phyloP scores from a whole-genome alignment of 2,113 vertebrate species.

The Vanacampus margaritifer region DNA sequence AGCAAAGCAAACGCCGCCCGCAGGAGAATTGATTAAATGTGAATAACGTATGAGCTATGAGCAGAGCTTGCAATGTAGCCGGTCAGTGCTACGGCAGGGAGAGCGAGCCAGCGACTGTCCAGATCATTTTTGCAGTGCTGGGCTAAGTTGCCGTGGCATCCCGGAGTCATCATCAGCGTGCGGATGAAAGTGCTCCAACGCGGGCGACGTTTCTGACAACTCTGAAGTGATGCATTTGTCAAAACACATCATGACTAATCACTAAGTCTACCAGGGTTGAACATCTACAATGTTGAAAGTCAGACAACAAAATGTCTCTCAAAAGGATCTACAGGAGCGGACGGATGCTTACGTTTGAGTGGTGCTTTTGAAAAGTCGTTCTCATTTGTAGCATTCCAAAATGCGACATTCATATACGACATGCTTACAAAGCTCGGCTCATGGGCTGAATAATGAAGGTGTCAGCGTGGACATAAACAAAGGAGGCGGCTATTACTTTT shows the following conservation, averaged over 20 bases:
- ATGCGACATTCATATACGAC: not conserved
- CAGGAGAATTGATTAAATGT: constrained; percentile 15
- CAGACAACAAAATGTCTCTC: not conserved
- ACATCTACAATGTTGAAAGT: constrained; percentile 12
- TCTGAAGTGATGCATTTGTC: constrained; percentile 44
- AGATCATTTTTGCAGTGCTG: constrained; percentile 31
- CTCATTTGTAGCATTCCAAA: not conserved
- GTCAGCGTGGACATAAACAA: not conserved
- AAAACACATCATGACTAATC: constrained; percentile 36
- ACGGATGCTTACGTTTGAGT: not conserved
- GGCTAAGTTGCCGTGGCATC: constrained; percentile 29
- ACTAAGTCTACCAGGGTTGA: constrained; percentile 7
- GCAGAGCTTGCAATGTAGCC: constrained; percentile 7
- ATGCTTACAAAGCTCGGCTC: not conserved
- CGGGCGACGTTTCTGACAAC: constrained; percentile 48
- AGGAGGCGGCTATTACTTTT: not conserved
- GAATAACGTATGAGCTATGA: constrained; percentile 3
- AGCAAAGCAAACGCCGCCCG: constrained; percentile 10
- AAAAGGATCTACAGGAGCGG: not conserved
- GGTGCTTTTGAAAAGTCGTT: not conserved
- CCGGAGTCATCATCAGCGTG: constrained; percentile 38
- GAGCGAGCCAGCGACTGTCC: constrained; percentile 32
- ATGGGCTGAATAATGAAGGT: not conserved
- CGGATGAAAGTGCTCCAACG: constrained; percentile 48
- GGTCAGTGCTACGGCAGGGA: constrained; percentile 26